Base-by-base conservation (phyloP, 2,888 invertebrate species). In the Nemapogon koenigi region DNA sequence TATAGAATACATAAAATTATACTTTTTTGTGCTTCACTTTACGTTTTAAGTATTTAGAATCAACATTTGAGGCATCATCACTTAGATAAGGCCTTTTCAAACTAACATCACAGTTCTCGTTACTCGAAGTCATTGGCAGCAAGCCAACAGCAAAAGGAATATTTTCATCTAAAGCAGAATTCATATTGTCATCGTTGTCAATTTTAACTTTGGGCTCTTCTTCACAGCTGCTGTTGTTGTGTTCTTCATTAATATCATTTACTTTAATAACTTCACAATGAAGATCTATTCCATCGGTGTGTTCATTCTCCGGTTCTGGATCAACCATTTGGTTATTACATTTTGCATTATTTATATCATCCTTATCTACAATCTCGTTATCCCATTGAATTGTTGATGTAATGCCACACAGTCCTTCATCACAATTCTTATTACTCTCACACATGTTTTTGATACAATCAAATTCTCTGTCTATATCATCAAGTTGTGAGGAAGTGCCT, bases 81-180 rank as follows among this genome's bases (percentile, higher is more conserved):
- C n/a, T n/a, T n/a, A n/a, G n/a, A 49, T 17, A 56, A 49, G 44
- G 61, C 59, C 8, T 49, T 41, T 40, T 65, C 62, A 27, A 51
- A 46, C 53, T 61, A 66, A 35, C 70, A 59, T 50, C 75, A 75
- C 25, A 62, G 48, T 37, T 40, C 68, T 69, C 4, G 47, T 43
- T 2, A 52, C 39, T 32, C 61, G 61, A 1, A 55, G 47, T 76
- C 13, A 71, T 47, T 3, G 78, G 76, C 16, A 71, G 59, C 37
- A 76, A 48, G 1, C 76, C 76, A 6, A 78, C 75, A n/a, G 78
- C 76, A 46, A 56, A 76, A 0, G 78, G 78, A 42, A 78, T 73
- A 40, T 73, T 59, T 41, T 67, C 62, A 37, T 62, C 59, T 35
- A 62, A 47, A 16, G 53, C 53, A 4, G 55, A 46, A 41, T 48